Evolutionary conservation across 2,113 vertebrate species (phyloP), one percentile per base, ranked within the genome.

Genomic region (Copsychus sechellarum): DNA sequence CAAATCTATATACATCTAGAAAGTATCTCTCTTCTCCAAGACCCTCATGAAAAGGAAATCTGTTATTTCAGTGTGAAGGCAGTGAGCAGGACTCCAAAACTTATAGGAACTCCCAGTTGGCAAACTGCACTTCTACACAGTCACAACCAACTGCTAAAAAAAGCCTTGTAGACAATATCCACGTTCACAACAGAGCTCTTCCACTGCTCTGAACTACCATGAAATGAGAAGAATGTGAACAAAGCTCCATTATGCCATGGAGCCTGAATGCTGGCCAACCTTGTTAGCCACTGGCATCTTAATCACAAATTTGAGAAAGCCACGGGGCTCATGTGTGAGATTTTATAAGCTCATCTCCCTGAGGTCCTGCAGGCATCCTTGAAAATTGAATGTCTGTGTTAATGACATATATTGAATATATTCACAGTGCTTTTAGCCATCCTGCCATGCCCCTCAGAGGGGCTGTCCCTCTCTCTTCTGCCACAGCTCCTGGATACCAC

Each of bases 401-500:
- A 64, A 65, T 53, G n/a, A 15, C 13, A 29, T 28, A 22, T 36
- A 65, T 9, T 65, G 29, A 31, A 19, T 34, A 56, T 25, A 65
- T 61, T 67, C 36, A 82, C 45, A 65, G 42, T 80, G 16, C 38
- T 86, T 81, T 64, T 33, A 85, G 53, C 47, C 3, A 6, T 58
- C 34, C 11, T 4, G 2, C 28, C 0, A 9, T 78, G 29, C 21
- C 20, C 21, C 45, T 74, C 54, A 23, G 45, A 58, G 45, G 72
- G 54, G 22, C 22, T 79, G 25, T 53, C 36, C 40, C 36, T 82
- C 24, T 65, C 53, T 77, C 26, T 77, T 53, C 26, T 40, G 33
- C 78, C 0, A 1, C 14, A 14, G 45, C 61, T 81, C 29, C 51
- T 7, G 5, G 18, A 47, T 56, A 2, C 12, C 0, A 0, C 31